Evolutionary conservation across 2,888 invertebrate genomes (phyloP), one percentile per base, ranked within the genome.

Genomic region (Brenthis ino): DNA sequence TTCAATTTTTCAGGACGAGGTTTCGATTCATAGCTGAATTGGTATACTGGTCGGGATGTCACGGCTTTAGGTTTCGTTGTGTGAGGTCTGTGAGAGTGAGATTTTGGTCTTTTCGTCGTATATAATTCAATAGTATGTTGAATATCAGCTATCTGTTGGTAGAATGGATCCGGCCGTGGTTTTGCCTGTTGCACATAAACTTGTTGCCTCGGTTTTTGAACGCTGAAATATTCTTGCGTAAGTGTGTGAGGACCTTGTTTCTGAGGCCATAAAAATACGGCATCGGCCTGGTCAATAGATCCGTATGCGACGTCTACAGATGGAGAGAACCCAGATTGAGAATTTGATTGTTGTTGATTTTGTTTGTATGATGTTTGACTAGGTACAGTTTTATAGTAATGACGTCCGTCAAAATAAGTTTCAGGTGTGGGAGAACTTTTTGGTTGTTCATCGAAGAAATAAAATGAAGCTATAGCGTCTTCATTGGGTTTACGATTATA

Each of bases 11-110:
- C 93, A 11, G 88, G 92, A 73, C 92, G 86, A 33, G 84, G 85
- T 12, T 94, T 93, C 0, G 95, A 93, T 80, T 96, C 95, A 79
- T 95, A 96, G 78, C 95, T 96, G 81, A 95, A 96, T 80, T 96
- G 96, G 80, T 96, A 96, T 3, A 90, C 86, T 0, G 96, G 95
- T 79, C 95, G 94, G 1, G 94, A 82, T 64, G 93, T 87, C 16
- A 89, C 85, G 13, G 94, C 86, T 79, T 94, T 94, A 8, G 93
- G 89, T 79, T 94, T 91, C 77, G 88, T 89, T 28, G 82, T 77
- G 69, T 89, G 85, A 24, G 84, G 83, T 72, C 89, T 83, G 68
- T 87, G 86, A 14, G 87, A 83, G 69, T 93, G 87, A 6, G 88
- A 74, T 71, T 94, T 93, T 16, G 95, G 95, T 64, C 93, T 92